Evolutionary conservation across 2,797 vertebrate genomes (phyloP).

Genomic region (Limnodromus scolopaceus): DNA sequence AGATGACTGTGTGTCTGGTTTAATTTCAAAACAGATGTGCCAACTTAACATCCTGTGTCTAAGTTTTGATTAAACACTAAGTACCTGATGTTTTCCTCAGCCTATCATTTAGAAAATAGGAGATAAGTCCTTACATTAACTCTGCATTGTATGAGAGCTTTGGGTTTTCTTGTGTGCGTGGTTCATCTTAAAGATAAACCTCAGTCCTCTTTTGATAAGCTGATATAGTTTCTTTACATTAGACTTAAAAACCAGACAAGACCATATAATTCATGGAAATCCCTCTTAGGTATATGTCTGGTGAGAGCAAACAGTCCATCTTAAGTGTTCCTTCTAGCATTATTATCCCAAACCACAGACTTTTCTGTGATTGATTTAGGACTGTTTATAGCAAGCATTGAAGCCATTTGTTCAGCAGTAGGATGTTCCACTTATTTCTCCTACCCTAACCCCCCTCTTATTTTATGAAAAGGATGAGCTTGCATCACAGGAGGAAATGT

Average conservation of each 20-base stretch:
- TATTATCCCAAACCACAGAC: background rate
- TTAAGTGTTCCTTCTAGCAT: background rate
- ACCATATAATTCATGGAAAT: background rate
- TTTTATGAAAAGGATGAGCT: background rate
- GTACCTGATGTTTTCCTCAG: background rate
- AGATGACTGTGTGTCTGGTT: background rate
- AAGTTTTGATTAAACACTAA: slow-evolving; percentile 1
- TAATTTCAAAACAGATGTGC: slow-evolving; percentile 2
- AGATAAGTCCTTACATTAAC: background rate
- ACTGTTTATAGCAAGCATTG: background rate
- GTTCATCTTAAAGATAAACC: background rate
- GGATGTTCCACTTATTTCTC: background rate
- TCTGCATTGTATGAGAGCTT: background rate
- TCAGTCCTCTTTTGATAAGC: background rate
- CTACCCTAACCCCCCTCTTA: background rate
- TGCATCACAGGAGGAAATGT: background rate
- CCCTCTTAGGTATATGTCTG: background rate
- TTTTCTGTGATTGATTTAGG: background rate
- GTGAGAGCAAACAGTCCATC: background rate
- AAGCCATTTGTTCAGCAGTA: background rate
- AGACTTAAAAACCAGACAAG: background rate
- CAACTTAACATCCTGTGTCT: background rate
- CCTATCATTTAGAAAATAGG: background rate
- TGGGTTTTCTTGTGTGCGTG: background rate
- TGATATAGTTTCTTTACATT: background rate